These are phyloP conservation scores for Uromys caudimaculatus DNA, from an alignment of 2,797 vertebrate genomes.

Conservation along the genomic window DNA sequence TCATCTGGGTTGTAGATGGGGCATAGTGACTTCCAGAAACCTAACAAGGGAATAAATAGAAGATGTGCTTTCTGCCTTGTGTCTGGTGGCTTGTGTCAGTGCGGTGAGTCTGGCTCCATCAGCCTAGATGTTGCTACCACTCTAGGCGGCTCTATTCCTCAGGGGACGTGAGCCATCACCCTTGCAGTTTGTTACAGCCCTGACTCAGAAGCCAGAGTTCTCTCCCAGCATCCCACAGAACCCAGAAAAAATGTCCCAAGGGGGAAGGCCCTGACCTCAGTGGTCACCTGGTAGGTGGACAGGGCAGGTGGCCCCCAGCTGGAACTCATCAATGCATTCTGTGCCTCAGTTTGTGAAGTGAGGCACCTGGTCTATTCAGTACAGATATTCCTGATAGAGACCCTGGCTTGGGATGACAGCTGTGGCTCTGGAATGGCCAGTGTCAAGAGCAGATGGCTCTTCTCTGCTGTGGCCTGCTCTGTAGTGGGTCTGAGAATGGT, in stretches of 20 bases:
- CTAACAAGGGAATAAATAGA: not conserved
- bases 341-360: not conserved
- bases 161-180: not conserved
- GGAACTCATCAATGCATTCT: not conserved
- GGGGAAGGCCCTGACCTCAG: not conserved
- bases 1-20: not conserved
- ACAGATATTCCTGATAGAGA: not conserved
- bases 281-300: not conserved
- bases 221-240: not conserved
- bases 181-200: too few relatives aligned
- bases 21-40: not conserved
- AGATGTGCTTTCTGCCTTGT: not conserved
- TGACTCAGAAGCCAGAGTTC: not conserved
- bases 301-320: not conserved
- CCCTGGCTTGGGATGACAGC: too few relatives aligned
- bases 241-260: not conserved
- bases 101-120: fast-evolving
- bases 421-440: not conserved
- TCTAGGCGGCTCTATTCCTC: not conserved
- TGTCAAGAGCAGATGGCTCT: not conserved
- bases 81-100: not conserved
- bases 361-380: not conserved
- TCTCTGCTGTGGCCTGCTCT: not conserved
- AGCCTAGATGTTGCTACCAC: not conserved
- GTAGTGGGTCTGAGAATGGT: not conserved